Evolutionary conservation across 2,113 vertebrate genomes (phyloP), one percentile per base, ranked within the genome.

Genomic region (Isichthys henryi): DNA sequence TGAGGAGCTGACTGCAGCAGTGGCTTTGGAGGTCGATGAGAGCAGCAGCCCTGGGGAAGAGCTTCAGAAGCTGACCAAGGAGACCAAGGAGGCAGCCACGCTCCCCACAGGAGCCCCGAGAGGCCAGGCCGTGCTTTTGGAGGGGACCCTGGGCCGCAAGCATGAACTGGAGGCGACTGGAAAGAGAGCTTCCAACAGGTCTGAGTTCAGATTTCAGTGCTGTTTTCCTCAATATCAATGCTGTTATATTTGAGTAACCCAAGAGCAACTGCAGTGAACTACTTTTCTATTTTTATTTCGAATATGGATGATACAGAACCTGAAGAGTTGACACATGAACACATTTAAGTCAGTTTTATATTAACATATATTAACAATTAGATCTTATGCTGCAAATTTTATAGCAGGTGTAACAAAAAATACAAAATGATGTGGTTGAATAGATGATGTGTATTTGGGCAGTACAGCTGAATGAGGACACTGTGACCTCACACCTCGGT

Each of bases 131-230:
- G 74, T 96, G 91, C 95, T 98, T 82, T 95, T 96, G 93, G 96
- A 99, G 94, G 98, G 98, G 89, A 95, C 92, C 92, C 93, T 99
- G 27, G 94, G 95, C 21, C 97, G 98, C 92, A 99, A 99, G 90
- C 98, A 98, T 0, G 98, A 99, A 90, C 91, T 98, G 84, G 98
- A 98, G 82, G 97, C 96, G 0, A 95, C 97, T 48, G 97, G 97
- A 89, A 99, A 98, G 93, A 97, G 97, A 43, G 96, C 97, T 0
- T 97, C 97, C 83, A 98, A 97, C 94, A 97, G 98, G 98, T 99
- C 89, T 15, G 62, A 4, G 39, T 7, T 74, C 49, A 43, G 39
- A 48, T 84, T 48, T 9, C n/a, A 48, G 5, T 48, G 2, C 17
- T 8, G 7, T 84, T 45, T 46, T 46, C 43, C 15, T 15, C n/a